Base-by-base conservation (phyloP, 2,113 vertebrate species). In the Suncus etruscus region DNA sequence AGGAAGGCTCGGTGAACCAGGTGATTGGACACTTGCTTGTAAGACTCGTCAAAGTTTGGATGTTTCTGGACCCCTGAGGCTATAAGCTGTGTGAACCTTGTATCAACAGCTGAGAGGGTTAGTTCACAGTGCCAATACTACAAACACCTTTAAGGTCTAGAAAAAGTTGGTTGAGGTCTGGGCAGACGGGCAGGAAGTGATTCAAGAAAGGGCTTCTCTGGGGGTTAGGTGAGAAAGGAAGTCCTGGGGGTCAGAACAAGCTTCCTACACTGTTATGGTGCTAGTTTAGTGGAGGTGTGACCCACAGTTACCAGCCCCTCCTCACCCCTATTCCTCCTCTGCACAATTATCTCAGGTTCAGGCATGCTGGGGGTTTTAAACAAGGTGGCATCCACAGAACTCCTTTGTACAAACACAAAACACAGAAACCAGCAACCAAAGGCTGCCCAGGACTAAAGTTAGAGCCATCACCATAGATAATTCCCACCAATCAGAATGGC, bases 161-260 rank as follows among this genome's bases (percentile, higher is more conserved):
- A 61, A 61, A 61, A 39, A 61, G 4, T 61, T 61, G 58, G 58
- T 61, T 61, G 4, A 20, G 54, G 58, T 3, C 22, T 61, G 58
- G 6, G 15, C 15, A 61, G 58, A 1, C 7, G 0, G 20, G 65
- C 18, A 65, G 18, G 11, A 78, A 47, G 27, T 61, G 32, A 50
- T n/a, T 39, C 27, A 69, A 0, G 11, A 65, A 47, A 77, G 32
- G 11, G 14, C 18, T 8, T 24, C 15, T n/a, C 31, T 0, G 2
- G 65, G 32, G 24, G 32, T 16, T 8, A 27, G 10, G 1, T 15
- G 18, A 27, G 31, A 15, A 68, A 65, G 8, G 24, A 45, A 2
- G 1, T 39, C 18, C 58, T 16, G 14, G 20, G 18, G 11, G 29
- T 5, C 68, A 8, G 0, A 72, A 66, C 12, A 51, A 29, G 11